These are phyloP conservation scores for Alexandromys fortis DNA, from an alignment of 2,113 vertebrate genomes.

Conservation along the genomic window DNA sequence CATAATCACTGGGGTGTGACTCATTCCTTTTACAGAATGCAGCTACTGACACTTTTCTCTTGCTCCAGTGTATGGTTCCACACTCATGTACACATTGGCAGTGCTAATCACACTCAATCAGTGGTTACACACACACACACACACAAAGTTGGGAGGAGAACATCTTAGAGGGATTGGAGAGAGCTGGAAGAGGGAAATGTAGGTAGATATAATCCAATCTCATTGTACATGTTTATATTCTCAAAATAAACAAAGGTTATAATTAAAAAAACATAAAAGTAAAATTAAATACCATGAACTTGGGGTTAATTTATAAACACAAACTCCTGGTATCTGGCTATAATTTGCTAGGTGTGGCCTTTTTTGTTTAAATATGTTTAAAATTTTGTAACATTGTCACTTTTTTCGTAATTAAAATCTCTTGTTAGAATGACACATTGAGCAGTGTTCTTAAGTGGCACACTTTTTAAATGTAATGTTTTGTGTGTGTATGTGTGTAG, in stretches of 20 bases:
- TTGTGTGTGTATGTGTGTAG: no score
- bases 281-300: not conserved
- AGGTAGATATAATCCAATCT: not conserved
- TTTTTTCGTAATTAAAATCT: not conserved
- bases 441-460: not conserved
- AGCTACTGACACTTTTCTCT: not conserved
- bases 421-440: not conserved
- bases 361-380: slow-evolving; percentile 6
- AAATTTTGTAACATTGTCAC: not conserved
- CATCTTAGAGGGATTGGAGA: not conserved
- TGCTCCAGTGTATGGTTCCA: not conserved
- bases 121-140: not conserved
- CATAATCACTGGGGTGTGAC: no score
- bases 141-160: not conserved
- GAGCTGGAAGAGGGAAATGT: no score
- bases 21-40: not conserved
- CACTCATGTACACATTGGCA: no score
- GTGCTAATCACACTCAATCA: not conserved
- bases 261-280: not conserved
- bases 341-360: not conserved
- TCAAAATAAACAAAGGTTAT: not conserved
- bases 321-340: not conserved
- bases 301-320: not conserved
- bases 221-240: not conserved
- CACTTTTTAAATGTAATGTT: no score